A percentile compares a stretch with the other conserved stretches of the same genome.
Evolutionary conservation across 2,113 vertebrate genomes (phyloP).

Genomic region (Pholis gunnellus): DNA sequence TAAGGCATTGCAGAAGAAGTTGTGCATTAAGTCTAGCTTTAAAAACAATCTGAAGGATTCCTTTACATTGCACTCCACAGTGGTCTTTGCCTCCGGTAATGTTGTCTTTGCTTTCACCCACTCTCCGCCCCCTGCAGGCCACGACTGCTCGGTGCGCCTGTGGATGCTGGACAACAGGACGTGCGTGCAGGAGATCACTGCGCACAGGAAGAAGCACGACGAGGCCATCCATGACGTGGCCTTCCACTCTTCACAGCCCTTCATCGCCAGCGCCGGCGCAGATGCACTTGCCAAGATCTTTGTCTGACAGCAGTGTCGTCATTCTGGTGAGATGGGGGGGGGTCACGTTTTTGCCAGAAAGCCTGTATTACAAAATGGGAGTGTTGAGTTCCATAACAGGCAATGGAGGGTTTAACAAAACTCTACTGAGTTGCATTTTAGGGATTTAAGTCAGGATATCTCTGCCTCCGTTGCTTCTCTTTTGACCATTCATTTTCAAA

Average conservation of each 20-base stretch:
- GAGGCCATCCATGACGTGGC: conserved; percentile 94
- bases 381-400: background rate
- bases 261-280: conserved; percentile 91
- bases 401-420: background rate
- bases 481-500: background rate
- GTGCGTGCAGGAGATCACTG: conserved; percentile 94
- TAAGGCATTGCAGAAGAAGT: background rate
- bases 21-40: background rate
- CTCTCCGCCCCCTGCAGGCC: conserved; percentile 80
- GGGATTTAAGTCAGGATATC: background rate
- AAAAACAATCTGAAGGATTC: background rate
- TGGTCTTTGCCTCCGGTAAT: background rate
- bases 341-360: background rate
- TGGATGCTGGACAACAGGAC: conserved; percentile 95
- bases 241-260: conserved; percentile 92
- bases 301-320: conserved; percentile 80
- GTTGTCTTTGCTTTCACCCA: background rate
- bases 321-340: conserved; percentile 58
- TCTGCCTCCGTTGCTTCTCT: background rate
- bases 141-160: conserved; percentile 93
- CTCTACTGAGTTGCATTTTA: background rate
- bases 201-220: conserved; percentile 94
- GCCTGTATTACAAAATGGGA: background rate
- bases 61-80: background rate
- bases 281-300: conserved; percentile 94